Evolutionary conservation across 1,140 invertebrate species (phyloP).

Genomic region (Microplitis demolitor): DNA sequence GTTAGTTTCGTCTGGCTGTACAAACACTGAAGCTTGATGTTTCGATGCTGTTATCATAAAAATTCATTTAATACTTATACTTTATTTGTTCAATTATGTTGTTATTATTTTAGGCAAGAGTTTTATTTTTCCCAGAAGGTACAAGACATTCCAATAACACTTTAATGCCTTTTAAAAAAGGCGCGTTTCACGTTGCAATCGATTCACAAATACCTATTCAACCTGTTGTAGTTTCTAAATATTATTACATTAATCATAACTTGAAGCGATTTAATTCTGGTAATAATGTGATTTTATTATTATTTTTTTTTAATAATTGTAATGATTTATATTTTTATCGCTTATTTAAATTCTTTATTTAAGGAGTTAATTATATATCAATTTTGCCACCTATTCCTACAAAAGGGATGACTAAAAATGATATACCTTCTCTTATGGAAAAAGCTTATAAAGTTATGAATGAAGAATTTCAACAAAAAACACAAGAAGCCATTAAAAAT

Average conservation of each 20-base stretch:
- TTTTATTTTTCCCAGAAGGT: slow-evolving; percentile 81
- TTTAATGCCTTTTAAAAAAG: slow-evolving; percentile 86
- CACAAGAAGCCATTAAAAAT: slow-evolving; percentile 57
- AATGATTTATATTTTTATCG: neutral
- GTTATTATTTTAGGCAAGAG: slow-evolving; percentile 64
- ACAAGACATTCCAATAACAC: slow-evolving; percentile 71
- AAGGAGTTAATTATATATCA: slow-evolving; percentile 71
- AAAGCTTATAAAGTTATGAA: slow-evolving; percentile 71
- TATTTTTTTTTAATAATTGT: neutral
- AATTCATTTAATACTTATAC: no score
- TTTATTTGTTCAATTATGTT: neutral
- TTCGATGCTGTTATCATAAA: no score
- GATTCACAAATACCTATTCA: slow-evolving; percentile 82
- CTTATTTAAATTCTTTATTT: slow-evolving; percentile 26
- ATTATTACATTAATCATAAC: slow-evolving; percentile 79
- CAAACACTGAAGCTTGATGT: no score
- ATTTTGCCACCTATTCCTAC: slow-evolving; percentile 75
- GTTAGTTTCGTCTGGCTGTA: no score
- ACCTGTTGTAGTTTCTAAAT: slow-evolving; percentile 88
- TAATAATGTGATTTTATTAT: slow-evolving; percentile 44
- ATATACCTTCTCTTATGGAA: slow-evolving; percentile 71
- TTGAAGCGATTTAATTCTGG: slow-evolving; percentile 77
- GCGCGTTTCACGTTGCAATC: slow-evolving; percentile 90
- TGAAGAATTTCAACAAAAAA: slow-evolving; percentile 63
- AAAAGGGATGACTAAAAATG: slow-evolving; percentile 66